phyloP scores from a whole-genome alignment of 1,140 invertebrate species.

The Trichonephila clavipes region DNA sequence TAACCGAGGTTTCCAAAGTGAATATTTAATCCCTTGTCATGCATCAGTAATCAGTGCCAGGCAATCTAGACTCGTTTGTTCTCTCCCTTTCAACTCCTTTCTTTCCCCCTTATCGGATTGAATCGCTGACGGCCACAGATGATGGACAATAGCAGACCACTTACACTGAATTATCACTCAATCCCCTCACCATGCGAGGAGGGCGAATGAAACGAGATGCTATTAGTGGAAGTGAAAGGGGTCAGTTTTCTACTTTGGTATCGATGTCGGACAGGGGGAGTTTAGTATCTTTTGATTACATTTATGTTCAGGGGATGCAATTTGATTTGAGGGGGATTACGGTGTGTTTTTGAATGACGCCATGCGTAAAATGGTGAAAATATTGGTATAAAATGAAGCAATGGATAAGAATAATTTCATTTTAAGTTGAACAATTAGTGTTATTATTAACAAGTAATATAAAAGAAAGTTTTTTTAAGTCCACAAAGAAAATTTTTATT shows the following conservation, averaged over 20 bases:
- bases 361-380: no score
- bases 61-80: not conserved
- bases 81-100: not conserved
- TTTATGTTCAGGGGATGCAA: not conserved
- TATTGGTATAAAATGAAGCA: no score
- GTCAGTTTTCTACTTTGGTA: constrained; percentile 16
- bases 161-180: constrained; percentile 45
- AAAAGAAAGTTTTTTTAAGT: no score
- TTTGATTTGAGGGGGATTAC: not conserved
- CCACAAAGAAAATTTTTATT: no score
- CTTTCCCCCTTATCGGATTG: constrained; percentile 6
- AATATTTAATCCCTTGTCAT: constrained; percentile 69
- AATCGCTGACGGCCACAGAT: constrained; percentile 32
- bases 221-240: constrained; percentile 38
- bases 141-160: constrained; percentile 51
- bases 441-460: no score
- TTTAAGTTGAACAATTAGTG: no score
- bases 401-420: no score
- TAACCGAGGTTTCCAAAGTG: constrained; percentile 52
- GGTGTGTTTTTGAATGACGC: not conserved
- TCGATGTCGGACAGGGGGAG: not conserved
- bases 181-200: not conserved
- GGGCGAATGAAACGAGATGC: constrained; percentile 10
- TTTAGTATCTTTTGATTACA: not conserved
- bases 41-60: constrained; percentile 47